Evolutionary conservation across 2,113 vertebrate species (phyloP).

Genomic region (Morone chrysops): DNA sequence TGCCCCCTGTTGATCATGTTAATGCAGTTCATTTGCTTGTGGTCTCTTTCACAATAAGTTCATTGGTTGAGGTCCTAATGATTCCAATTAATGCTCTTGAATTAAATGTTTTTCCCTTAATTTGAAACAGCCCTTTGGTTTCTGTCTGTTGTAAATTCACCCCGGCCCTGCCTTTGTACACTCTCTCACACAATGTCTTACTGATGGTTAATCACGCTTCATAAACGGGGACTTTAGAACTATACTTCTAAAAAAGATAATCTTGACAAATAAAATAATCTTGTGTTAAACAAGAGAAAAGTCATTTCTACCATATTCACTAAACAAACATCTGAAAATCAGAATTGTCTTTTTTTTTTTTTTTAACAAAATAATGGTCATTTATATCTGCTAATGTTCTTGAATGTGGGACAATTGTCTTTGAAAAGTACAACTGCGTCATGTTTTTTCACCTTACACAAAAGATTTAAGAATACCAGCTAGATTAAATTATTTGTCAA

Average conservation of each 20-base stretch:
- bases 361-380: neutral
- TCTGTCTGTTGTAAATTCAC: constrained; percentile 14
- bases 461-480: constrained; percentile 8
- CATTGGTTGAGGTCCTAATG: neutral
- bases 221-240: constrained; percentile 5
- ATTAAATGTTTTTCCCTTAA: neutral
- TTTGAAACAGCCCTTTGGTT: neutral
- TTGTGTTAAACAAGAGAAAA: constrained; percentile 22
- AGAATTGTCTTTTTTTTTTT: neutral
- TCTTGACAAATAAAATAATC: constrained; percentile 27
- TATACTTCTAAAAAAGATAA: constrained; percentile 1
- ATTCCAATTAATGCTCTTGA: neutral
- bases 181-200: constrained; percentile 57
- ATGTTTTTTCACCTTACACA: constrained; percentile 3
- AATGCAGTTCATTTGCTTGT: neutral
- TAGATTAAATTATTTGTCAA: constrained; percentile 40
- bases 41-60: neutral
- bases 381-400: constrained; percentile 22
- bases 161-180: constrained; percentile 34
- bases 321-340: constrained; percentile 17
- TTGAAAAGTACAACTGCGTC: constrained; percentile 17
- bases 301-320: neutral
- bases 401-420: constrained; percentile 28
- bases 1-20: neutral
- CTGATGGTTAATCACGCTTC: constrained; percentile 8